Evolutionary conservation across 2,113 vertebrate species (phyloP).

Genomic region (Cyanoramphus novaezelandiae): DNA sequence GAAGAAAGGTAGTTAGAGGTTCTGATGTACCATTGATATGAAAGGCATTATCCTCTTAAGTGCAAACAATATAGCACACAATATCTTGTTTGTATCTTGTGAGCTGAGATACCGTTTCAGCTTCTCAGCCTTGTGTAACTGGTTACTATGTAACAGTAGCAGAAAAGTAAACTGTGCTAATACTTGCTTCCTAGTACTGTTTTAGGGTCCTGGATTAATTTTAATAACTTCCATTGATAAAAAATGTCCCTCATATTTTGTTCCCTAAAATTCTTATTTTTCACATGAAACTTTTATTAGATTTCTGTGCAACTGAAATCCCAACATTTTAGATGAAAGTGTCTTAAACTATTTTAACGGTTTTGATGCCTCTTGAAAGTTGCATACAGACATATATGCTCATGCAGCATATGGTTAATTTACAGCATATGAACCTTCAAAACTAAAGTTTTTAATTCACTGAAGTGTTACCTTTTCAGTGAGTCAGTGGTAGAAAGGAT

Average conservation of each 20-base stretch:
- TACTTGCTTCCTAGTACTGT: background rate
- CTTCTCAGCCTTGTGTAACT: background rate
- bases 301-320: background rate
- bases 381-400: background rate
- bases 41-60: background rate
- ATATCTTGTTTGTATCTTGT: background rate
- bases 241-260: background rate
- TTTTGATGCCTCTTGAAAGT: background rate
- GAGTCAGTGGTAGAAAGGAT: background rate
- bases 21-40: background rate
- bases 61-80: background rate
- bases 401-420: background rate
- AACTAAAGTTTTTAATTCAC: background rate
- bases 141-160: background rate
- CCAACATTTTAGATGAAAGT: background rate
- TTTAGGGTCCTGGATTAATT: background rate
- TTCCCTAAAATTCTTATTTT: background rate
- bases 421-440: background rate
- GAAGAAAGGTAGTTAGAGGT: background rate
- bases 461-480: background rate
- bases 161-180: background rate
- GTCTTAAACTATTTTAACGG: background rate
- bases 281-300: background rate
- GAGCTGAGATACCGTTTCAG: background rate
- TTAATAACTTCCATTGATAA: background rate